Evolutionary conservation across 2,797 vertebrate genomes (phyloP), one percentile per base, ranked within the genome.

Genomic region (Streptopelia turtur): DNA sequence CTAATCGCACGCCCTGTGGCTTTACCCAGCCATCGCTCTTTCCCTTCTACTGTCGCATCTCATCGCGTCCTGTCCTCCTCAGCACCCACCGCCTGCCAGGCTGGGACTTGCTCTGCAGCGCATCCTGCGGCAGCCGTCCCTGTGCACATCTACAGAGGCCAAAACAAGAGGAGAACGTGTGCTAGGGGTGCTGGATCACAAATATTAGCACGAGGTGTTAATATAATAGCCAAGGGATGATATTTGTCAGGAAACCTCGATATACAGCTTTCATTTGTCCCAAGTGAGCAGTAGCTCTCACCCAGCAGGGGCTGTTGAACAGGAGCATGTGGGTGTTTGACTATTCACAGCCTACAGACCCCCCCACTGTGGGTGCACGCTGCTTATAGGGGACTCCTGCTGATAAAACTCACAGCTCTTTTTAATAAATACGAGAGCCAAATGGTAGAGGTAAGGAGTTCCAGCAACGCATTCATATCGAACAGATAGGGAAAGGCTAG

Each of bases 11-110:
- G 16, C 63, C 90, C 90, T 49, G 68, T 83, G 91, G 90, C 82
- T 89, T 80, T 66, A 61, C 95, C 85, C 90, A 83, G 89, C 89
- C 77, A 77, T 91, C 41, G 11, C 80, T 89, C 72, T 75, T 94
- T 91, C 94, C 90, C 87, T 97, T 94, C 89, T 94, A 77, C 95
- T 97, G 95, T 95, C 96, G 91, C 93, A 96, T 84, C 69, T 17
- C 77, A 10, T 86, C 37, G 33, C 94, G 91, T 92, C 92, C 71
- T 91, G 75, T 89, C 72, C 94, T 92, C 88, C 80, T 69, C 74
- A 45, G 89, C 92, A 83, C 55, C 55, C 92, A 41, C 93, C 27
- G 6, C 55, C 68, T 88, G 20, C 69, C 4, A 11, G 84, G 6
- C 94, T 91, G 93, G 94, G 91, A 64, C 78, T 89, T 79, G 94